A percentile compares a stretch with the other conserved stretches of the same genome.
Conservation (phyloP, 2,888 invertebrate species). For the Euzophera pinguis region DNA sequence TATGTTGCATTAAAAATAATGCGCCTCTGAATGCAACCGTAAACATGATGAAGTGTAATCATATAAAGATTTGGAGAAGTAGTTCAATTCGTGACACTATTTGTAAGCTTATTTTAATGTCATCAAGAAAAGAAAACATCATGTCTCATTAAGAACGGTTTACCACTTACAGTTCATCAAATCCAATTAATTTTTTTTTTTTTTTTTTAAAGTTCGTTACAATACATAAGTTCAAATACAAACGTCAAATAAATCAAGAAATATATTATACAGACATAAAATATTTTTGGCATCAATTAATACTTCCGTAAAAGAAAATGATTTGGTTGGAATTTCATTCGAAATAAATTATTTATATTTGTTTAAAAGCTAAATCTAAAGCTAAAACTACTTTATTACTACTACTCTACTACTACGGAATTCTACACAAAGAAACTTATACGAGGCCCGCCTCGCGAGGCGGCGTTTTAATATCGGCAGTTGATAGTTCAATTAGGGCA, state of each 20-base stretch:
- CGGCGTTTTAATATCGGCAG: neutral
- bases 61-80: too few relatives aligned
- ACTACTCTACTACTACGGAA: neutral
- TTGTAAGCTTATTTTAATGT: too few relatives aligned
- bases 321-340: constrained; percentile 21
- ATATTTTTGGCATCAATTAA: constrained; percentile 48
- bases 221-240: neutral
- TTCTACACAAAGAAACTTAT: neutral
- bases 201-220: too few relatives aligned
- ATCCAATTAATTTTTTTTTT: too few relatives aligned
- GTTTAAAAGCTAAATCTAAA: neutral
- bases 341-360: neutral
- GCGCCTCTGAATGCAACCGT: too few relatives aligned
- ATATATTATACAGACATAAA: constrained; percentile 17
- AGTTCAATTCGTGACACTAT: too few relatives aligned
- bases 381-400: neutral
- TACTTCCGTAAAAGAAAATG: constrained; percentile 34
- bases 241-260: neutral
- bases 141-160: too few relatives aligned
- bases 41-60: too few relatives aligned
- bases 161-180: too few relatives aligned
- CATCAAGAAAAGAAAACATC: too few relatives aligned
- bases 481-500: too few relatives aligned
- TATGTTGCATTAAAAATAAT: too few relatives aligned
- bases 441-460: constrained; percentile 12